These are phyloP conservation scores for Carollia perspicillata DNA, from an alignment of 2,113 vertebrate genomes.

Conservation along the genomic window DNA sequence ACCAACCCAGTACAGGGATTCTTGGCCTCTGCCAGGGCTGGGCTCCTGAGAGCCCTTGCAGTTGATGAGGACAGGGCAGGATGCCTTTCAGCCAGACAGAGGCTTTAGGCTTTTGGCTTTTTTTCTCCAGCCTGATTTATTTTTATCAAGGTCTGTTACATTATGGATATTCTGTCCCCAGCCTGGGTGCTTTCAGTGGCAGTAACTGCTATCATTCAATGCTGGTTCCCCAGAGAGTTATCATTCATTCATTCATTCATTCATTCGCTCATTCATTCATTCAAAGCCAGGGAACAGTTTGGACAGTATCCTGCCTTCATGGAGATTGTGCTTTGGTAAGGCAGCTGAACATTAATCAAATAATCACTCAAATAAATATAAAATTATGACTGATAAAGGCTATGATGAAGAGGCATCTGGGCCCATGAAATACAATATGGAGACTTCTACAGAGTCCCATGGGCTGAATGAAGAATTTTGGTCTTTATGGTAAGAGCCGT, in stretches of 20 bases:
- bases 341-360: background rate
- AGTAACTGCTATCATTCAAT: background rate
- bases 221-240: background rate
- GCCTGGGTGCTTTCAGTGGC: background rate
- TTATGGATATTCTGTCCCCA: background rate
- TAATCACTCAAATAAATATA: background rate
- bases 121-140: background rate
- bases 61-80: background rate
- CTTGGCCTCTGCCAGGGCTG: background rate
- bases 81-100: background rate
- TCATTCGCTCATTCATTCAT: background rate
- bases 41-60: background rate
- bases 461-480: background rate
- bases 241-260: background rate
- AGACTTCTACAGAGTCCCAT: background rate
- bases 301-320: background rate
- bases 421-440: background rate
- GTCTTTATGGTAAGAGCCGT: background rate
- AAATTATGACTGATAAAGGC: background rate
- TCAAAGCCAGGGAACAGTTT: background rate
- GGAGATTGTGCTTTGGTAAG: background rate
- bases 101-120: background rate
- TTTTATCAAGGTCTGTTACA: background rate
- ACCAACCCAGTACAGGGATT: too few species aligned
- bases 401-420: background rate